phyloP scores from a whole-genome alignment of 1,140 invertebrate genomes.

The Drosophila santomea region DNA sequence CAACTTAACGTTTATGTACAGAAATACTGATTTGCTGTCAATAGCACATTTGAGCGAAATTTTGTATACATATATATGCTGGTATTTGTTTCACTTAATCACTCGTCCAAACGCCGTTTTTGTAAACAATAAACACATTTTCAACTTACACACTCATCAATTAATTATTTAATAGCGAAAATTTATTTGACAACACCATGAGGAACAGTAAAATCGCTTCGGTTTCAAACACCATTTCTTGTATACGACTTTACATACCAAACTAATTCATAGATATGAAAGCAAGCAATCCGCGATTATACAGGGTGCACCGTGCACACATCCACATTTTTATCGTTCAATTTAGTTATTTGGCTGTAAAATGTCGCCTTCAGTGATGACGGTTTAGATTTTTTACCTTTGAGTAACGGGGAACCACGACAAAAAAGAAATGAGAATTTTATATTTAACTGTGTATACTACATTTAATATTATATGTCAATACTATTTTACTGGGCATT shows the following conservation, averaged over 20 bases:
- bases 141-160: slow-evolving; percentile 37
- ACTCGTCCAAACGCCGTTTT: not conserved
- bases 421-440: no score
- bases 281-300: slow-evolving; percentile 36
- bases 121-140: not conserved
- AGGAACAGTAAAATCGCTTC: slow-evolving; percentile 43
- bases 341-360: slow-evolving; percentile 14
- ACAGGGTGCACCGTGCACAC: slow-evolving; percentile 23
- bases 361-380: slow-evolving; percentile 21
- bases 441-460: no score
- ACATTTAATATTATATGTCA: no score
- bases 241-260: slow-evolving; percentile 49
- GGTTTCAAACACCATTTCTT: slow-evolving; percentile 45
- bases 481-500: no score
- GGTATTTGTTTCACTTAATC: slow-evolving; percentile 18
- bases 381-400: not conserved
- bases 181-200: slow-evolving; percentile 39
- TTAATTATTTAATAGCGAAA: slow-evolving; percentile 36
- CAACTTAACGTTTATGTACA: not conserved
- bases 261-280: slow-evolving; percentile 47
- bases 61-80: slow-evolving; percentile 30
- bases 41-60: slow-evolving; percentile 13
- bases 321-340: slow-evolving; percentile 16
- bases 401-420: no score
- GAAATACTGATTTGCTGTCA: slow-evolving; percentile 17